phyloP scores from a whole-genome alignment of 2,797 vertebrate genomes.

The Anas bahamensis region DNA sequence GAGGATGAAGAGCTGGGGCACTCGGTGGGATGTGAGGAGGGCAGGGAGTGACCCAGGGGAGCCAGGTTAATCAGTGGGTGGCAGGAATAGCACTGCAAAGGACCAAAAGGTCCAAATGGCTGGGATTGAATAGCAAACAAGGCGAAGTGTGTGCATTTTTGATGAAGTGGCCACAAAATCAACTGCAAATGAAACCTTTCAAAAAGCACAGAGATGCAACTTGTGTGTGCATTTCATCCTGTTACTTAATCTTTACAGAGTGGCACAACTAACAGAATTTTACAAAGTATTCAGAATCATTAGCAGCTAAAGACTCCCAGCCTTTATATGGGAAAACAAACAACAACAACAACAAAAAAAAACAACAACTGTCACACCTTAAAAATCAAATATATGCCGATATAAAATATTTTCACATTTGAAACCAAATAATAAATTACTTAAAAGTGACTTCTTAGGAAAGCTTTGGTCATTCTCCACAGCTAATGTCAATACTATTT shows the following conservation, averaged over 20 bases:
- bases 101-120: background rate
- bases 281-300: background rate
- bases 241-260: background rate
- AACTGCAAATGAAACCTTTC: background rate
- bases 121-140: background rate
- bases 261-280: background rate
- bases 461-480: background rate
- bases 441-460: background rate
- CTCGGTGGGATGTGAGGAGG: background rate
- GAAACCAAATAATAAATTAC: background rate
- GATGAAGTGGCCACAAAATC: background rate
- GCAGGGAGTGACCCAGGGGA: background rate
- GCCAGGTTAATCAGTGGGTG: background rate
- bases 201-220: background rate
- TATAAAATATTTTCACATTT: background rate
- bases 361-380: background rate
- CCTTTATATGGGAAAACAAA: background rate
- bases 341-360: background rate
- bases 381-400: background rate
- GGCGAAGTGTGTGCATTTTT: background rate
- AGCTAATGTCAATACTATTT: background rate
- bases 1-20: background rate
- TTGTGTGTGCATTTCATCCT: background rate
- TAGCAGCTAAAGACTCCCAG: background rate
- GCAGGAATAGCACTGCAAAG: background rate